A percentile compares a stretch with the other conserved stretches of the same genome.
Conservation (phyloP, 2,888 invertebrate genomes). For the Apomyelois bistriatella region DNA sequence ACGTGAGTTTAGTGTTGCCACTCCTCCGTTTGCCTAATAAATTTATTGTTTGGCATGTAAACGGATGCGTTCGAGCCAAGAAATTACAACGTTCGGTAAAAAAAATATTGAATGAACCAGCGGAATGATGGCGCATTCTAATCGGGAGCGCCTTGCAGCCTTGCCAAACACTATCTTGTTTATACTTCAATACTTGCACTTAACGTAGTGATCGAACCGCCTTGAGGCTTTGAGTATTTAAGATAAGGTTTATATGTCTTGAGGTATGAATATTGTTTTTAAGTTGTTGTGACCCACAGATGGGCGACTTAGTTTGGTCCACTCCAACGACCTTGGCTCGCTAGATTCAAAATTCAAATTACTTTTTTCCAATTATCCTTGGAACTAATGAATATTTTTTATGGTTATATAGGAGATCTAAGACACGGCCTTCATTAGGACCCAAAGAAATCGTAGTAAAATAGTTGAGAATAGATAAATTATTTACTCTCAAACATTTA, state of each 20-base stretch:
- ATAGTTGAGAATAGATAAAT: too few relatives aligned
- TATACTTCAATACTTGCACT: conserved; percentile 63
- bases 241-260: neutral
- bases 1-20: conserved; percentile 70
- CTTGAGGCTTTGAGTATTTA: neutral
- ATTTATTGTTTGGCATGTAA: conserved; percentile 81
- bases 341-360: too few relatives aligned
- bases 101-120: conserved; percentile 78
- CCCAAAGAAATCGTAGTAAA: too few relatives aligned
- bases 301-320: too few relatives aligned
- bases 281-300: too few relatives aligned
- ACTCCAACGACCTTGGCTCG: too few relatives aligned
- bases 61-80: conserved; percentile 79
- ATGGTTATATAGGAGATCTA: too few relatives aligned
- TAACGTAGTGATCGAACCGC: neutral
- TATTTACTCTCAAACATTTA: too few relatives aligned
- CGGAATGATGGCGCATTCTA: conserved; percentile 71
- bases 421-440: too few relatives aligned
- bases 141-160: conserved; percentile 63
- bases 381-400: too few relatives aligned
- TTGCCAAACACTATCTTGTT: conserved; percentile 66
- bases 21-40: conserved; percentile 77
- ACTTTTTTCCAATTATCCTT: too few relatives aligned
- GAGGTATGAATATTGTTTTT: neutral
- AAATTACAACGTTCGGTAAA: conserved; percentile 77